Conservation (phyloP, 2,888 invertebrate genomes). For the Drosophila fungiperda region DNA sequence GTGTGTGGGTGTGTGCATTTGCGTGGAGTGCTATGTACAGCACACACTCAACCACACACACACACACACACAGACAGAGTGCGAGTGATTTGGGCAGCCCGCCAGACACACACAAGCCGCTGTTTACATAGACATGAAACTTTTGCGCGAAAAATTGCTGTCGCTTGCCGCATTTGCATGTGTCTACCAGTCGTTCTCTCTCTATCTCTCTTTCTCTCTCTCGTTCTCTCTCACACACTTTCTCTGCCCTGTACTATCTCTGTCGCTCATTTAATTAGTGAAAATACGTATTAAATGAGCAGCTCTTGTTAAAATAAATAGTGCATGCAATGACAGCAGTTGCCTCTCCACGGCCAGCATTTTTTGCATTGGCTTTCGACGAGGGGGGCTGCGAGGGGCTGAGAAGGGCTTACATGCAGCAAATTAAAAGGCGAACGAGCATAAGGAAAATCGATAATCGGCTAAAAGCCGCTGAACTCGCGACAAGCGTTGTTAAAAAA, state of each 20-base stretch:
- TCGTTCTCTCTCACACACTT: not conserved
- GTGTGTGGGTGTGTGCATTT: constrained; percentile 13
- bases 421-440: constrained; percentile 68
- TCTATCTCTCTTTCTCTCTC: constrained; percentile 3
- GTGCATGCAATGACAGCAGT: constrained; percentile 72
- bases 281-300: constrained; percentile 80
- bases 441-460: constrained; percentile 47
- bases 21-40: constrained; percentile 34
- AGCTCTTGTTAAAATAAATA: constrained; percentile 80
- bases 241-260: constrained; percentile 14
- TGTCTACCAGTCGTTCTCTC: constrained; percentile 11
- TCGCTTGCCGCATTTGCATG: constrained; percentile 48
- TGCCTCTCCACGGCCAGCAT: not conserved
- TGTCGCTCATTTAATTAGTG: constrained; percentile 76
- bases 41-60: constrained; percentile 30
- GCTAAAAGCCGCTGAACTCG: constrained; percentile 68
- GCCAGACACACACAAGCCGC: constrained; percentile 71
- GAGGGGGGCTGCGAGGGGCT: constrained; percentile 4
- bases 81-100: constrained; percentile 36
- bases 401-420: constrained; percentile 72
- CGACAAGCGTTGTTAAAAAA: constrained; percentile 66
- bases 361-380: constrained; percentile 40
- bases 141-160: constrained; percentile 71
- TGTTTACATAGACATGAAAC: constrained; percentile 80
- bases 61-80: constrained; percentile 6